phyloP scores from a whole-genome alignment of 2,888 invertebrate species.

The Synergus gifuensis region DNA sequence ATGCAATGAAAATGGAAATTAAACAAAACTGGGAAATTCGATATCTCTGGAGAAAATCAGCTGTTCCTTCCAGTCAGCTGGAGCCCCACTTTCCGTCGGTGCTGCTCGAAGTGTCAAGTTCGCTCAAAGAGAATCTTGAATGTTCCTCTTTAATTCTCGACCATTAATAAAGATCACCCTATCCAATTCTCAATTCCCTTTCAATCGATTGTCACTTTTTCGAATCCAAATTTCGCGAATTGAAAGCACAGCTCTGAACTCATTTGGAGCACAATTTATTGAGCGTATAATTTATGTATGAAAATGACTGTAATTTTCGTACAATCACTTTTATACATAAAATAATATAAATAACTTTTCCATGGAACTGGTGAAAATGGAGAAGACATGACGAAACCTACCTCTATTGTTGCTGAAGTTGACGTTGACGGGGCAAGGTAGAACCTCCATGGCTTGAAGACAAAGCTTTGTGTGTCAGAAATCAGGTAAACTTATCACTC shows the following conservation, averaged over 20 bases:
- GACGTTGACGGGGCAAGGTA: conserved; percentile 87
- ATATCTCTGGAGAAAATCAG: conserved; percentile 45
- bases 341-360: too few relatives aligned
- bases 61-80: conserved; percentile 50
- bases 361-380: not conserved
- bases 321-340: too few relatives aligned
- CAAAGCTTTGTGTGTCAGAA: not conserved
- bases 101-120: not conserved
- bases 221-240: conserved; percentile 17
- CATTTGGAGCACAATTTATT: not conserved
- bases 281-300: not conserved
- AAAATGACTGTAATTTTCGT: too few relatives aligned
- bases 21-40: not conserved
- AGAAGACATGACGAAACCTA: conserved; percentile 75
- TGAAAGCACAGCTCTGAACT: not conserved
- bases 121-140: not conserved
- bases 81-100: not conserved
- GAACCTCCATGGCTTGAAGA: conserved; percentile 84
- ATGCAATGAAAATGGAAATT: conserved; percentile 12
- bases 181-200: not conserved
- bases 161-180: not conserved
- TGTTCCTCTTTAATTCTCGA: not conserved
- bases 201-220: not conserved
- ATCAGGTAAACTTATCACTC: conserved; percentile 4
- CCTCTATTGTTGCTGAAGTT: conserved; percentile 88